Evolutionary conservation across 2,113 vertebrate genomes (phyloP).

Genomic region (Corythornis madagascariensis): DNA sequence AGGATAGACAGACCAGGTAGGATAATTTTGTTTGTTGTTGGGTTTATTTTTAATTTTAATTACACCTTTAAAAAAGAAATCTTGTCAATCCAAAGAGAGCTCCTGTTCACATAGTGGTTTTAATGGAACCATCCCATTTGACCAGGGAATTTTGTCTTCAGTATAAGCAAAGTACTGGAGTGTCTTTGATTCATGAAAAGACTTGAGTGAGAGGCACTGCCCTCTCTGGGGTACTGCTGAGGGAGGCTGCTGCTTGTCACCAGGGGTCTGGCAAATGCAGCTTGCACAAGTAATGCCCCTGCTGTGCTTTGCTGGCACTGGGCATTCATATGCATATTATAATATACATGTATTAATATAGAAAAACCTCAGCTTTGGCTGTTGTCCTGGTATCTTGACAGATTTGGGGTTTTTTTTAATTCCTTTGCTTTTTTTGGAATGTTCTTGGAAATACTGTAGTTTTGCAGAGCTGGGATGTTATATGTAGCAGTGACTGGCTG

Average conservation of each 20-base stretch:
- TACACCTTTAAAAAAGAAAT: not conserved
- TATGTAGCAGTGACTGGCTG: not conserved
- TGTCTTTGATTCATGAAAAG: not conserved
- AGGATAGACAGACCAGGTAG: not conserved
- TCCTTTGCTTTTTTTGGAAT: not conserved
- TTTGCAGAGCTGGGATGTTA: not conserved
- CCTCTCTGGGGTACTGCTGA: not conserved
- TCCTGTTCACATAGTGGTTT: not conserved
- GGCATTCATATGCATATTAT: no score
- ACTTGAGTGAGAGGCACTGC: not conserved
- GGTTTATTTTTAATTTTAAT: not conserved
- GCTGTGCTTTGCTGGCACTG: not conserved
- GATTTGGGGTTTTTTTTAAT: not conserved
- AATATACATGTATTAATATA: not conserved
- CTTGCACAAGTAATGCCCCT: fast-evolving
- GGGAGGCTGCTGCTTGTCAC: not conserved
- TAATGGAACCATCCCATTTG: not conserved
- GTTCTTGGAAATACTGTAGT: not conserved
- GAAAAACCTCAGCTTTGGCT: not conserved
- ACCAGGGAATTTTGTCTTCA: not conserved
- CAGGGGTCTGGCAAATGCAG: not conserved
- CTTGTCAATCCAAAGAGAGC: not conserved
- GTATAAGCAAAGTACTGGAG: not conserved
- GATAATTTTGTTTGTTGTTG: no score
- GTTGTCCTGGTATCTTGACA: fast-evolving